Conservation (phyloP, 2,797 vertebrate genomes). For the Siniperca obscura region DNA sequence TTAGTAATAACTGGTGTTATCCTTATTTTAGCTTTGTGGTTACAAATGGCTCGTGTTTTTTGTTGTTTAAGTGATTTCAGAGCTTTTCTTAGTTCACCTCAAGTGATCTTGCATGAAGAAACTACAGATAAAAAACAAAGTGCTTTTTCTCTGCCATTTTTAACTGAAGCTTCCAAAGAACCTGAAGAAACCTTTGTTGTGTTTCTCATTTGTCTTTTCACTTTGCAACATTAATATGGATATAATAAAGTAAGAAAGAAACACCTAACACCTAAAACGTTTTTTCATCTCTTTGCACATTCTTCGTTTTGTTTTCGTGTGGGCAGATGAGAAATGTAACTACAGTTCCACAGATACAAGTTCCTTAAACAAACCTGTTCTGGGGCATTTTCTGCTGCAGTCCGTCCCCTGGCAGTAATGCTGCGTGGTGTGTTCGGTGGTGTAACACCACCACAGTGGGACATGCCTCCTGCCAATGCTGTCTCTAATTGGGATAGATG, state of each 20-base stretch:
- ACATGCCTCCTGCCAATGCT: neutral
- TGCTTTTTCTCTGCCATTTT: no score
- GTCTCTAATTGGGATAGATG: conserved; percentile 25
- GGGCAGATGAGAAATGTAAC: neutral
- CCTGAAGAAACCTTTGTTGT: neutral
- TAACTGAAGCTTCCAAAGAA: neutral
- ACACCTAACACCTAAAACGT: no score
- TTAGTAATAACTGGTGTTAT: no score
- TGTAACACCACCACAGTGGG: neutral
- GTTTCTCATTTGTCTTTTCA: neutral
- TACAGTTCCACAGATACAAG: neutral
- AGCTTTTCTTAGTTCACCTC: no score
- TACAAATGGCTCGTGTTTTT: no score
- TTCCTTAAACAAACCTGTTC: conserved; percentile 63
- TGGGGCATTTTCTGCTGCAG: neutral
- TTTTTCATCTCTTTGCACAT: neutral
- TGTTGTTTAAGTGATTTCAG: no score
- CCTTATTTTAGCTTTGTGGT: no score
- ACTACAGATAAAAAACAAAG: neutral
- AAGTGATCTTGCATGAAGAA: no score
- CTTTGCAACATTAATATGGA: neutral
- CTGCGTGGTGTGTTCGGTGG: neutral
- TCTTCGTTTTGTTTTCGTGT: neutral
- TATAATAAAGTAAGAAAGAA: neutral
- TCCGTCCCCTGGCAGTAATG: accelerated